Evolutionary conservation across 1,140 invertebrate species (phyloP).

Genomic region (Drosophila pandora): DNA sequence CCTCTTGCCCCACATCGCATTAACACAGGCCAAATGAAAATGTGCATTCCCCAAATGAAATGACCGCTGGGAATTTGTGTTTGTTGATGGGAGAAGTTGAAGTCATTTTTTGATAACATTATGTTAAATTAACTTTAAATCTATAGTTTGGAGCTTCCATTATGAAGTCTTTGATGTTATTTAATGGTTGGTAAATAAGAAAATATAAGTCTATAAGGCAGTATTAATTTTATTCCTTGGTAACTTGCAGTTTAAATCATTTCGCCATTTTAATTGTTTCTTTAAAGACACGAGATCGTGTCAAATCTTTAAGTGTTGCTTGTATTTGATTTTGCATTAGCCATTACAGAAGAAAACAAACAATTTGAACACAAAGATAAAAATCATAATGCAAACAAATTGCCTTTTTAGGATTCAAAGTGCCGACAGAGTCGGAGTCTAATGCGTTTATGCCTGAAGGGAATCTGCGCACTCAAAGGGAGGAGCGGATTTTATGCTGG

Average conservation of each 20-base stretch:
- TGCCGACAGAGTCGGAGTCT: conserved; percentile 28
- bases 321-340: conserved; percentile 17
- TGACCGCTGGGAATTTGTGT: conserved; percentile 4
- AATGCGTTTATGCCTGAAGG: conserved; percentile 62
- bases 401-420: conserved; percentile 73
- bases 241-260: neutral
- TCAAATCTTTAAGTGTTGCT: neutral
- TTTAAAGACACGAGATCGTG: neutral
- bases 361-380: conserved; percentile 44
- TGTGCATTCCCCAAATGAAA: conserved; percentile 34
- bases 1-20: conserved; percentile 3
- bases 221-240: too few relatives aligned
- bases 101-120: too few relatives aligned
- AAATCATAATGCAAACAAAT: conserved; percentile 68
- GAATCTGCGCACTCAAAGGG: conserved; percentile 33
- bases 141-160: too few relatives aligned
- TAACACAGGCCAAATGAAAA: conserved; percentile 40
- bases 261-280: too few relatives aligned
- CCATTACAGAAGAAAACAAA: conserved; percentile 39
- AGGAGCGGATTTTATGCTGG: neutral
- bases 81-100: neutral
- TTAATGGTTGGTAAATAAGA: too few relatives aligned
- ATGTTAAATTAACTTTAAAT: too few relatives aligned
- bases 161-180: too few relatives aligned
- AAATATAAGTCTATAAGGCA: too few relatives aligned